Conservation (phyloP, 30 jellyfish, hydroid and myxozoan species). For the Cassiopea xamachana region DNA sequence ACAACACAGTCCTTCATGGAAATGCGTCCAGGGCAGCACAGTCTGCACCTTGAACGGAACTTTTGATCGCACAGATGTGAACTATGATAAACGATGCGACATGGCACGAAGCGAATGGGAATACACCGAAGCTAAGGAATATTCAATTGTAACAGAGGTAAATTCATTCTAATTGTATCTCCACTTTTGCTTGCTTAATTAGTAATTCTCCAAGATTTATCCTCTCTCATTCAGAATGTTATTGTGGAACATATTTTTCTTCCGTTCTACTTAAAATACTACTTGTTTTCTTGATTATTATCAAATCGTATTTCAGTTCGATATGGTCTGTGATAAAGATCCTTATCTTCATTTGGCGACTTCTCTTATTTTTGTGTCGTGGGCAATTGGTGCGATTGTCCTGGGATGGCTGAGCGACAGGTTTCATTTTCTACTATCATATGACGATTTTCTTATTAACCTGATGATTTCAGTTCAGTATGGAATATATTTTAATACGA, state of each 20-base stretch:
- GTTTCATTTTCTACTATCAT: slow-evolving; percentile 14
- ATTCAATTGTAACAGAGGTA: slow-evolving; percentile 76
- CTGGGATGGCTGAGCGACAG: slow-evolving; percentile 96
- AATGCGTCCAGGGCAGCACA: slow-evolving; percentile 83
- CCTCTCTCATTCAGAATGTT: too few species aligned
- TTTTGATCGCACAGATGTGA: background rate
- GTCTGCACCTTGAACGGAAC: slow-evolving; percentile 75
- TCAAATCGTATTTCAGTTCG: slow-evolving; percentile 61
- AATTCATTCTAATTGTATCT: too few species aligned
- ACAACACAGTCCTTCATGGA: slow-evolving; percentile 94
- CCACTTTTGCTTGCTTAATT: too few species aligned
- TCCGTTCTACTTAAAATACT: background rate
- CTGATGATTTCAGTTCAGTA: too few species aligned
- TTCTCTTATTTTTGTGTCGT: slow-evolving; percentile 81
- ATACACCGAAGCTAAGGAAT: slow-evolving; percentile 57
- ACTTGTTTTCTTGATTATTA: background rate
- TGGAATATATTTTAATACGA: too few species aligned
- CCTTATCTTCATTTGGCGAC: slow-evolving; percentile 61
- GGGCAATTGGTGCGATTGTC: slow-evolving; percentile 90
- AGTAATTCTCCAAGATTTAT: too few species aligned
- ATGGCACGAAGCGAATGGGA: slow-evolving; percentile 78
- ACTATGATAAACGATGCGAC: slow-evolving; percentile 49
- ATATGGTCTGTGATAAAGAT: slow-evolving; percentile 76
- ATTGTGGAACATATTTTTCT: too few species aligned
- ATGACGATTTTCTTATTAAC: too few species aligned